Base-by-base conservation (phyloP, 2,113 vertebrate species). In the Xenus cinereus region DNA sequence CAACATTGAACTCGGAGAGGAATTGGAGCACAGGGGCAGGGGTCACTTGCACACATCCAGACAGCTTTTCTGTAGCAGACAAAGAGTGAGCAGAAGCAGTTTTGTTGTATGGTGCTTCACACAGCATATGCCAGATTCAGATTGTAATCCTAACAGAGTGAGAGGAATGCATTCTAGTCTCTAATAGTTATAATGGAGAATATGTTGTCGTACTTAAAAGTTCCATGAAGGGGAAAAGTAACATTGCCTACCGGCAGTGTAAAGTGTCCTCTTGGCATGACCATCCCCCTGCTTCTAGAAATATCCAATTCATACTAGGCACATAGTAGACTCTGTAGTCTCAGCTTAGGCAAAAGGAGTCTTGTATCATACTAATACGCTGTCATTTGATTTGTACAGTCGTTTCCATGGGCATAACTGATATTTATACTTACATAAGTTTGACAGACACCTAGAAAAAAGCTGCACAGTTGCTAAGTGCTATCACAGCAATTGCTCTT, bases 371-470 rank as follows among this genome's bases (percentile, higher is more conserved):
- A 26, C 17, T 33, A 56, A 62, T 32, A 41, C 46, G 21, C 1
- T 69, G n/a, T 69, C 22, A 41, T 76, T 66, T 76, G 28, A 76
- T 89, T 89, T 91, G 2, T 60, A 32, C 30, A 12, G 43, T 62
- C 4, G 4, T 89, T 90, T 89, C 35, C 35, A 32, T 79, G 78
- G 74, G 87, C 89, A 84, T 79, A 79, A 85, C 30, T 76, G 45
- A 79, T 87, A 79, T 41, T 39, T 82, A 87, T 73, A 17, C 19
- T 64, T 75, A 46, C 6, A 12, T 59, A 72, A 60, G 10, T 87
- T 89, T 91, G 56, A 85, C 39, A 93, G 66, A 76, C 59, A 85
- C 27, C 39, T 67, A 91, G 48, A 63, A 80, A 96, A 89, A 91
- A 69, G 39, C 41, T 54, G 30, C 32, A 41, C 14, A 50, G 21